These are phyloP conservation scores for Gallinago paraguaiae DNA, from an alignment of 2,113 vertebrate genomes.

Conservation along the genomic window DNA sequence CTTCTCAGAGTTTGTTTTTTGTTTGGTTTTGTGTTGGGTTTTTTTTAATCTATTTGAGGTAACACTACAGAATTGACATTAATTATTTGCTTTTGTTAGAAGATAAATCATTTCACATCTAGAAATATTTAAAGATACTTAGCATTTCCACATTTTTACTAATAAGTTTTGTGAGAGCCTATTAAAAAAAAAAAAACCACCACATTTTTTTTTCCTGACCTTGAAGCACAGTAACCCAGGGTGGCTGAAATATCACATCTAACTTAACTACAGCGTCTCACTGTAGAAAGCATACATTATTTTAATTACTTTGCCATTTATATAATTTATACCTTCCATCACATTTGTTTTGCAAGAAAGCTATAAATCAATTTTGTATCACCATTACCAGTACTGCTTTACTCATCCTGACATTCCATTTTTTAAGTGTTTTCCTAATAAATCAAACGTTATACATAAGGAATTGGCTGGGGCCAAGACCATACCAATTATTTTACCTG, in stretches of 20 bases:
- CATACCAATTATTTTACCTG: slow-evolving; percentile 36
- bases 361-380: slow-evolving; percentile 5
- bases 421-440: slow-evolving; percentile 35
- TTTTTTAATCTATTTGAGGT: neutral
- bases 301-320: slow-evolving; percentile 9
- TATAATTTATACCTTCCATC: slow-evolving; percentile 6
- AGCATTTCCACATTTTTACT: neutral
- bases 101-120: neutral
- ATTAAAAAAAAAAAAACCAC: neutral
- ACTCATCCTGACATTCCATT: neutral
- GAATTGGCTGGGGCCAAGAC: neutral
- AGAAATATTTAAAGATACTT: neutral
- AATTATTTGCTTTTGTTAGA: neutral
- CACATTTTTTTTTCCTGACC: neutral
- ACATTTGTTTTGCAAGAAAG: neutral
- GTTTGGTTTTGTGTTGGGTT: neutral
- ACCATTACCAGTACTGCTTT: neutral
- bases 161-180: neutral
- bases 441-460: slow-evolving; percentile 29
- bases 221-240: neutral
- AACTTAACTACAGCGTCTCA: neutral
- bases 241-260: neutral
- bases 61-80: neutral
- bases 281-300: neutral
- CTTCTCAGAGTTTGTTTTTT: neutral